Evolutionary conservation across 37 sponge, comb jelly and placozoan species (phyloP), one percentile per base, ranked within the genome.

Genomic region (Beroe forskalii): DNA sequence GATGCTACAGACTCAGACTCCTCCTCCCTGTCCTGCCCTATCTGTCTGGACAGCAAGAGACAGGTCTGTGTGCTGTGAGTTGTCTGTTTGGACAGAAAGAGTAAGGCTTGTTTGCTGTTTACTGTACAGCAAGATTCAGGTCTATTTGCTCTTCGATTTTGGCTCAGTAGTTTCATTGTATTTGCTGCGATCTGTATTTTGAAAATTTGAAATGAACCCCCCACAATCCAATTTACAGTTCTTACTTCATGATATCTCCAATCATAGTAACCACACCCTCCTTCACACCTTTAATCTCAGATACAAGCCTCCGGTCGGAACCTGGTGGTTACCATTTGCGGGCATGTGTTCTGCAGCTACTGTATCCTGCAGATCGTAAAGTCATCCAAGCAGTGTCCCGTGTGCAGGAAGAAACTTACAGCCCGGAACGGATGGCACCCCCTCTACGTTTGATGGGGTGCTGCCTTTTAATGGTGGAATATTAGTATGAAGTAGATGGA

Each of bases 331-430:
- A 80, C 86, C 0, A 25, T 24, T 0, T 80, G 86, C 22, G 86
- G 86, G 12, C 86, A 80, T 30, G 55, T 80, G 25, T 80, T 80
- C 86, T 80, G 86, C 55, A 80, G 86, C 30, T 80, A 28, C 86
- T 80, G 86, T 27, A 80, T 80, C 3, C 38, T 33, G 4, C 86
- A 80, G 30, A 37, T 80, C n/a, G 28, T 41, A 12, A 41, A 43
- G 55, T 41, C 55, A 6, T 33, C 44, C 28, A 80, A 38, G 27
- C 44, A 80, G 55, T 80, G 86, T 27, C 86, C 86, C 3, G 48
- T 42, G 55, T 80, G 86, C 86, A 9, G 86, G 55, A 80, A 80
- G 55, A 80, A 80, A 24, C 86, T 80, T 4, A 80, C 44, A 14
- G n/a, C 28, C 25, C 40, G 20, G 27, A 27, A 27, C 4, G 25